Evolutionary conservation across 2,797 vertebrate species (phyloP).

Genomic region (Crax fasciolata): DNA sequence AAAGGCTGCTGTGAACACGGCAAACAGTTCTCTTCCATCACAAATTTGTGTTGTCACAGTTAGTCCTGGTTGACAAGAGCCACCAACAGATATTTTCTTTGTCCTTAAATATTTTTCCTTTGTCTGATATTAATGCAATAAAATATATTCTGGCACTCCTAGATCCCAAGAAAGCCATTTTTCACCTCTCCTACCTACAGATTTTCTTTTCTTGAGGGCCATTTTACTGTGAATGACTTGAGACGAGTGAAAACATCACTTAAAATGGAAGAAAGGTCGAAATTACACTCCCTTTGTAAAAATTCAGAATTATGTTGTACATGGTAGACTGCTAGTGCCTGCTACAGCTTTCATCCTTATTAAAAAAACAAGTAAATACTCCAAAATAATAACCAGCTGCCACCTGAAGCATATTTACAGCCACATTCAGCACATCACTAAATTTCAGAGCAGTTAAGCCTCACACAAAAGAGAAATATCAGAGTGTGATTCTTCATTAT

Average conservation of each 20-base stretch:
- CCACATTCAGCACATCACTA: neutral
- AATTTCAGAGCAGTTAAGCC: neutral
- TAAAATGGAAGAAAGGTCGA: neutral
- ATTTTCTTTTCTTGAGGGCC: neutral
- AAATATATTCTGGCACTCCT: neutral
- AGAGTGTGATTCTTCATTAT: neutral
- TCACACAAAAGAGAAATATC: slow-evolving; percentile 1
- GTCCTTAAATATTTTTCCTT: neutral
- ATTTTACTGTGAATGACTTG: neutral
- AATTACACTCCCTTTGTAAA: neutral
- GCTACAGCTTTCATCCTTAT: neutral
- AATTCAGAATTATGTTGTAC: neutral
- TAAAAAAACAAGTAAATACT: neutral
- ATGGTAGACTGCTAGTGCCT: neutral
- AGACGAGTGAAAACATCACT: neutral
- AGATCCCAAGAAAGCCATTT: neutral
- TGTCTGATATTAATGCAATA: neutral
- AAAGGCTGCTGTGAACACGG: neutral
- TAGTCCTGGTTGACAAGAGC: neutral
- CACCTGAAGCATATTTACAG: slow-evolving; percentile 14
- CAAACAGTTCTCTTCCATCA: neutral
- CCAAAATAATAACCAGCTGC: neutral
- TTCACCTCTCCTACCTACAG: neutral
- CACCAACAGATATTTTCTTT: too few relatives aligned
- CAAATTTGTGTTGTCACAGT: too few relatives aligned